Evolutionary conservation across 1,140 invertebrate genomes (phyloP), one percentile per base, ranked within the genome.

Genomic region (Caenorhabditis inopinata): DNA sequence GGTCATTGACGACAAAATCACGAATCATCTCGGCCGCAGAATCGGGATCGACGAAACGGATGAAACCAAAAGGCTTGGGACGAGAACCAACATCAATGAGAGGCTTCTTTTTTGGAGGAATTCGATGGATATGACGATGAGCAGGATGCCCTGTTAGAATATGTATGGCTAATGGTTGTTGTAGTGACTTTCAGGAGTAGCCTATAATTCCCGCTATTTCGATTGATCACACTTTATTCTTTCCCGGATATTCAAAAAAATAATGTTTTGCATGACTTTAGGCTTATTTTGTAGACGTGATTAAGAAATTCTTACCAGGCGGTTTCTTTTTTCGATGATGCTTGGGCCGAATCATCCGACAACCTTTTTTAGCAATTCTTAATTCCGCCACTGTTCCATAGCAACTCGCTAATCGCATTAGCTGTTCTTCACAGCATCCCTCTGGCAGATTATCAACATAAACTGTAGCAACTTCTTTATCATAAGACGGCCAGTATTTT

Each of bases 391-490:
- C 58, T 21, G 58, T 68, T 21, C 58, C 58, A 68, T 68, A 68
- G 21, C 29, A 38, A 16, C 27, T 12, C 2, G 32, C 29, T 21
- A 68, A 9, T 12, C 58, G n/a, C 32, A 68, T n/a, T 18, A 68
- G 38, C 18, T 68, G 12, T 0, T 11, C 58, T 38, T 68, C 58
- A 21, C n/a, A 38, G n/a, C 58, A 68, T 7, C 32, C 58, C 21
- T 68, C 58, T 9, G 58, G 58, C 0, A 68, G 58, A 38, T 42
- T 68, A 38, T 68, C 58, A 16, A 68, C 58, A 21, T 68, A 68
- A 11, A 68, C 58, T 12, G 58, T 68, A 0, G 58, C 58, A 21
- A 1, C 32, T 7, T 38, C 32, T 42, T 12, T 68, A 6, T 68
- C 25, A 21, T 38, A 68, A 68, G 38, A 38, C 0, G 58, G 58